Conservation (phyloP, 2,113 vertebrate species). For the Gymnocephalus cernua region DNA sequence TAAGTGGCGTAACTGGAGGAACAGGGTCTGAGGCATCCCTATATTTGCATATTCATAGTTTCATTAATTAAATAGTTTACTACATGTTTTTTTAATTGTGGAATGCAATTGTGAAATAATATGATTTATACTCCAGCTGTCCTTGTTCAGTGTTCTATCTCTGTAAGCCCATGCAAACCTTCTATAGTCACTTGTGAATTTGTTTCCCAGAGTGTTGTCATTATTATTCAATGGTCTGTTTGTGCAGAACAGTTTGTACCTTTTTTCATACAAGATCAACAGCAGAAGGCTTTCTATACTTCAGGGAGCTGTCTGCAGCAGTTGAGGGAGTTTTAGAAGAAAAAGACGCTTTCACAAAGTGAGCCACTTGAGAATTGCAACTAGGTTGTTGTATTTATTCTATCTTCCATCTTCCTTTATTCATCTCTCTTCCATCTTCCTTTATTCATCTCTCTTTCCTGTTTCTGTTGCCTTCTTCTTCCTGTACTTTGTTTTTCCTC, state of each 20-base stretch:
- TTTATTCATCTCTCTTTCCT: slow-evolving; percentile 44
- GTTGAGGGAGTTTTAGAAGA: slow-evolving; percentile 58
- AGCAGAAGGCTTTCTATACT: slow-evolving; percentile 63
- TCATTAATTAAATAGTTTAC: background rate
- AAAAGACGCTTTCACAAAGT: slow-evolving; percentile 60
- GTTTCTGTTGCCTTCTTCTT: slow-evolving; percentile 31
- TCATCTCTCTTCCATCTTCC: slow-evolving; percentile 19
- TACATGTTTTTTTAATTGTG: background rate
- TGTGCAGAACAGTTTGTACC: slow-evolving; percentile 74
- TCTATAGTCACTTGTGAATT: slow-evolving; percentile 38
- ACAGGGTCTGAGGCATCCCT: background rate
- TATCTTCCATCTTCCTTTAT: slow-evolving; percentile 54
- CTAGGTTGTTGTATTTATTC: slow-evolving; percentile 63
- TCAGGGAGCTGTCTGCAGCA: slow-evolving; percentile 65
- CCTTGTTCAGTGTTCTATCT: background rate
- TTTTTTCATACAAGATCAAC: slow-evolving; percentile 73
- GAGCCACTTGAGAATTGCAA: slow-evolving; percentile 68
- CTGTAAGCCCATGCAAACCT: slow-evolving; percentile 4
- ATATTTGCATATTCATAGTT: background rate
- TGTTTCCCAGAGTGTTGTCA: slow-evolving; percentile 49
- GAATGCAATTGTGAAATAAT: background rate
- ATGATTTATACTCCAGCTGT: background rate
- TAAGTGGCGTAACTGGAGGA: background rate
- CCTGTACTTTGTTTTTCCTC: slow-evolving; percentile 30
- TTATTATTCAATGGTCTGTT: slow-evolving; percentile 72